A percentile compares a stretch with the other conserved stretches of the same genome.
phyloP scores from a whole-genome alignment of 2,113 vertebrate genomes.

The Silurus glanis region DNA sequence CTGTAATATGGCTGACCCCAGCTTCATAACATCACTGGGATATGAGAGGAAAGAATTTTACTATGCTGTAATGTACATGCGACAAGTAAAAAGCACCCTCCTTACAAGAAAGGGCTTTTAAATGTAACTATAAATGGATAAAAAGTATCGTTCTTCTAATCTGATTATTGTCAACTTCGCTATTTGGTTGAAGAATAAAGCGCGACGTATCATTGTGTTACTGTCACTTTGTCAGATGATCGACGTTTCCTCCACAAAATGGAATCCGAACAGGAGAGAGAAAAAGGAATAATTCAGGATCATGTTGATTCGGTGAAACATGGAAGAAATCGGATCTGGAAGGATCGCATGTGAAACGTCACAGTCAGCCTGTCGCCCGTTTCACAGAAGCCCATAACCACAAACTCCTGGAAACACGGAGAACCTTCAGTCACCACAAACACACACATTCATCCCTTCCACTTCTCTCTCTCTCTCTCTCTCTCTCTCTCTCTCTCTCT shows the following conservation, averaged over 20 bases:
- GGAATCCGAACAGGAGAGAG: neutral
- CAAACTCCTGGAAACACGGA: slow-evolving; percentile 38
- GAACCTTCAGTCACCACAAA: slow-evolving; percentile 37
- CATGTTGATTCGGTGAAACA: neutral
- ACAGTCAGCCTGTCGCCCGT: slow-evolving; percentile 47
- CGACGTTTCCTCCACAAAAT: neutral
- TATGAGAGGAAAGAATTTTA: too few relatives aligned
- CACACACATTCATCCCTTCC: slow-evolving; percentile 24
- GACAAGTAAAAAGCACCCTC: too few relatives aligned
- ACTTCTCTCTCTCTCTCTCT: neutral
- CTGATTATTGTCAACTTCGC: neutral
- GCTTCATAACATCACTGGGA: too few relatives aligned
- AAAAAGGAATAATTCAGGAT: neutral
- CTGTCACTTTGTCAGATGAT: neutral
- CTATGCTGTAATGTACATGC: too few relatives aligned
- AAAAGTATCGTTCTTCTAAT: too few relatives aligned
- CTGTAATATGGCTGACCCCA: too few relatives aligned
- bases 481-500: neutral
- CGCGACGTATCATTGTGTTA: neutral
- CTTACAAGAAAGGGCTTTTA: too few relatives aligned
- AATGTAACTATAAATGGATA: too few relatives aligned
- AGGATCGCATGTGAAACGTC: slow-evolving; percentile 35
- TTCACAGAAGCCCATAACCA: slow-evolving; percentile 39
- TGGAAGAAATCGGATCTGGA: slow-evolving; percentile 30
- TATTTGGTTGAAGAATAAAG: neutral